phyloP scores from a whole-genome alignment of 1,140 invertebrate genomes.

The Pentalonia nigronervosa region DNA sequence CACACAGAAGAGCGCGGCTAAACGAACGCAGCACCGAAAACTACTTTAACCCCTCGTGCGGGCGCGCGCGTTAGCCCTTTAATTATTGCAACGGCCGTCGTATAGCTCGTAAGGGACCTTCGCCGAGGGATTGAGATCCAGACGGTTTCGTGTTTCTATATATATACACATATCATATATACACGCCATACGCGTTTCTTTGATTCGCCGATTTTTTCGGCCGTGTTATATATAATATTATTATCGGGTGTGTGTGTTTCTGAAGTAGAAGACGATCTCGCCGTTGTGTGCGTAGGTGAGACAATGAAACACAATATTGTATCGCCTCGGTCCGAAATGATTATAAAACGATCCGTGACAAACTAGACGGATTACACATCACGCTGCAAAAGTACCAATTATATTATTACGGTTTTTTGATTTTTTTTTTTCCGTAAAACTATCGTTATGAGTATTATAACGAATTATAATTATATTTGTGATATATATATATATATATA shows the following conservation, averaged over 20 bases:
- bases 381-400: neutral
- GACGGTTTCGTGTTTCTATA: neutral
- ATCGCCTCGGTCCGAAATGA: neutral
- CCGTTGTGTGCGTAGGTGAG: neutral
- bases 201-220: slow-evolving; percentile 34
- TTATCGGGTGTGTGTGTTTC: neutral
- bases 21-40: neutral
- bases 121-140: neutral
- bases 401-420: neutral
- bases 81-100: slow-evolving; percentile 45
- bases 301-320: neutral
- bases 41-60: slow-evolving; percentile 19
- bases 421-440: neutral
- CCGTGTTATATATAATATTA: slow-evolving; percentile 2
- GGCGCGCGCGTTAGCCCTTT: slow-evolving; percentile 42
- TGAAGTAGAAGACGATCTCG: neutral
- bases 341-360: slow-evolving; percentile 21
- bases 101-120: neutral
- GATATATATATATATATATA: neutral
- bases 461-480: too few relatives aligned
- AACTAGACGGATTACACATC: slow-evolving; percentile 18
- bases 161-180: neutral
- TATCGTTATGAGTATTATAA: slow-evolving; percentile 1
- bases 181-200: neutral
- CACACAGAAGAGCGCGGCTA: neutral